A percentile compares a stretch with the other conserved stretches of the same genome.
Conservation (phyloP, 53 echinoderm and acorn worm genomes). For the Patiria pectinifera region DNA sequence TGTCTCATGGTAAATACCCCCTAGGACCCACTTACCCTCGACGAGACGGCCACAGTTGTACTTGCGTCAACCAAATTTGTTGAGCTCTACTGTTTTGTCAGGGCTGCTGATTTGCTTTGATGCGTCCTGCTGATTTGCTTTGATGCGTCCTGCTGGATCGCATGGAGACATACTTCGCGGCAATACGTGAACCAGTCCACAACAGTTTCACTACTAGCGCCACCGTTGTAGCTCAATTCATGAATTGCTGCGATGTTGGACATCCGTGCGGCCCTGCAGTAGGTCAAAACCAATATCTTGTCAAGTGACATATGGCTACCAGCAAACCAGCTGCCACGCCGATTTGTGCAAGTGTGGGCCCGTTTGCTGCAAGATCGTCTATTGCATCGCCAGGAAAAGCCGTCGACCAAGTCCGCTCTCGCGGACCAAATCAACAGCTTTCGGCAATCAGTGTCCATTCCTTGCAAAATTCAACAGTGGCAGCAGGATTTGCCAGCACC, state of each 20-base stretch:
- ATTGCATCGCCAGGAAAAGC: no score
- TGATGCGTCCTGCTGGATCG: background rate
- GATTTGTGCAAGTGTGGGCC: no score
- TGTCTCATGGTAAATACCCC: conserved; percentile 45
- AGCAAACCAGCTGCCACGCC: conserved; percentile 1
- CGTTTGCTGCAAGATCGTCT: no score
- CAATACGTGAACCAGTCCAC: conserved; percentile 11
- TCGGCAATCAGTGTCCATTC: no score
- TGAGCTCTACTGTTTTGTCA: background rate
- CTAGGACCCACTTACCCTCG: background rate
- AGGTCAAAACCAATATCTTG: conserved; percentile 1
- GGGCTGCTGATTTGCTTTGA: background rate
- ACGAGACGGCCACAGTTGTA: background rate
- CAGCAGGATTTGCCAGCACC: no score
- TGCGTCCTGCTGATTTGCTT: background rate
- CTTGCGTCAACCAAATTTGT: conserved; percentile 12
- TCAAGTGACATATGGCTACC: background rate
- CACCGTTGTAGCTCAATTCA: background rate
- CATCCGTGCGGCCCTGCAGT: conserved; percentile 19
- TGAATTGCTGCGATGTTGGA: background rate
- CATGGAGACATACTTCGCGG: conserved; percentile 27
- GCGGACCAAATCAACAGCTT: no score
- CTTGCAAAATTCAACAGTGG: no score
- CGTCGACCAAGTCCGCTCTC: no score
- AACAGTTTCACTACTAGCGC: conserved; percentile 15